Evolutionary conservation across 2,797 vertebrate genomes (phyloP).

Genomic region (Mormyrops boulengeri): DNA sequence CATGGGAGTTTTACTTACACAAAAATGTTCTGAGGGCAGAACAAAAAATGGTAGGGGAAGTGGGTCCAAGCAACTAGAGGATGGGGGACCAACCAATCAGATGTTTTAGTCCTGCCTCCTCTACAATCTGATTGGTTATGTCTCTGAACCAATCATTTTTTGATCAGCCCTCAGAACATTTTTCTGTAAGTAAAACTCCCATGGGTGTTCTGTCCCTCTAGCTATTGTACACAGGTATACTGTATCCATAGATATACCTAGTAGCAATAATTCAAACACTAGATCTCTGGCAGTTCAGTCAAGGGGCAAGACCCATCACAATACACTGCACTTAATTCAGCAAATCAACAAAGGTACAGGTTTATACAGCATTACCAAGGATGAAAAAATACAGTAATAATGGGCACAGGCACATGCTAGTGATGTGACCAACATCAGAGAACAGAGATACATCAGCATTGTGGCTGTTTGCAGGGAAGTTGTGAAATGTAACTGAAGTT

Average conservation of each 20-base stretch:
- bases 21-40: not conserved
- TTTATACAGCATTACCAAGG: conserved; percentile 33
- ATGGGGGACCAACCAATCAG: not conserved
- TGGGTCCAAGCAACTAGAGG: not conserved
- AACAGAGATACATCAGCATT: conserved; percentile 44
- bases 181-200: not conserved
- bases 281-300: conserved; percentile 39
- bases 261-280: conserved; percentile 32
- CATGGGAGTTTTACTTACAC: not conserved
- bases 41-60: not conserved
- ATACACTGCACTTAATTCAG: conserved; percentile 47
- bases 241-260: conserved; percentile 18
- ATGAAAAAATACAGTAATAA: not conserved
- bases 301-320: conserved; percentile 37
- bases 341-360: conserved; percentile 41
- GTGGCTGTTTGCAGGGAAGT: conserved; percentile 35
- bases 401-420: not conserved
- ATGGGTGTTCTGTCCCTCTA: not conserved
- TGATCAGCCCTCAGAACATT: not conserved
- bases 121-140: not conserved
- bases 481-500: conserved; percentile 31
- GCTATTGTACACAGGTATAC: not conserved
- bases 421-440: conserved; percentile 31
- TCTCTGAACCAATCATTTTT: not conserved
- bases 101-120: not conserved